Evolutionary conservation across 1,140 invertebrate genomes (phyloP).

Genomic region (Caenorhabditis elegans): DNA sequence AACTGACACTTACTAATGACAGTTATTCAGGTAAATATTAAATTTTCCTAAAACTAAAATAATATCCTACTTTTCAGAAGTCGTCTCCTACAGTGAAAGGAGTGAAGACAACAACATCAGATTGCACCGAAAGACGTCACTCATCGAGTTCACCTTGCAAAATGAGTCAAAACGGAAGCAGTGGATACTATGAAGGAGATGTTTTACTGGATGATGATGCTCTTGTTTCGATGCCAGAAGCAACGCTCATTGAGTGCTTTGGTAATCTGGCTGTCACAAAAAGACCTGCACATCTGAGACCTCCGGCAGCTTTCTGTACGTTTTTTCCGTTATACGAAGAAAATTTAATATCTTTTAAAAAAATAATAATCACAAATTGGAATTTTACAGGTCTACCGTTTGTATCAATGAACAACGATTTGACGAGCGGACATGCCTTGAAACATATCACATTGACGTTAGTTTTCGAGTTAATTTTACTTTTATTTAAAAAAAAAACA

Average conservation of each 20-base stretch:
- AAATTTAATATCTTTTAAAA: no score
- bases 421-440: slow-evolving; percentile 9
- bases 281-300: neutral
- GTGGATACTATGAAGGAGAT: slow-evolving; percentile 3
- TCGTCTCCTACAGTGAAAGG: slow-evolving; percentile 14
- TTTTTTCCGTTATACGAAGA: no score
- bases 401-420: slow-evolving; percentile 17
- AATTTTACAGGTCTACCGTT: slow-evolving; percentile 34
- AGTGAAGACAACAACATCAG: neutral
- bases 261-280: slow-evolving; percentile 1
- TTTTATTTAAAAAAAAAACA: neutral
- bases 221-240: slow-evolving; percentile 5
- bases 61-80: no score
- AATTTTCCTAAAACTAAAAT: no score
- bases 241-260: neutral
- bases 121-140: neutral
- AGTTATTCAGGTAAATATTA: neutral
- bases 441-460: slow-evolving; percentile 28
- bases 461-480: neutral
- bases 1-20: slow-evolving; percentile 22
- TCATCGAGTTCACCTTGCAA: neutral
- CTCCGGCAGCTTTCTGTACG: slow-evolving; percentile 32
- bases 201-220: neutral
- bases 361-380: no score
- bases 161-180: slow-evolving; percentile 16